Conservation (phyloP, 1,140 invertebrate species). For the Trichogramma pretiosum region DNA sequence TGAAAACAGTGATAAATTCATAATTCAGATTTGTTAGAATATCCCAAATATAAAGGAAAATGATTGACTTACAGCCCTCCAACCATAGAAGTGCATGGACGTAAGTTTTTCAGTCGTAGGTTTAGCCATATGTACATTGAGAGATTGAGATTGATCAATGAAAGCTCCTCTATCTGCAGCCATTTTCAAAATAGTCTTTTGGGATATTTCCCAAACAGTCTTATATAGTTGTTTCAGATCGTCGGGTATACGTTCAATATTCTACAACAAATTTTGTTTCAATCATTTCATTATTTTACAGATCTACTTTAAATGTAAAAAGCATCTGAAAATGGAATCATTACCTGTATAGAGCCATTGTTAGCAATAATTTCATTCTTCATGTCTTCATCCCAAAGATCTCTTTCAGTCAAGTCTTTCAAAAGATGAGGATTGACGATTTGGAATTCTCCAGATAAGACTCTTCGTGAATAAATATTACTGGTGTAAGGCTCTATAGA, state of each 20-base stretch:
- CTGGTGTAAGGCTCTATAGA: slow-evolving; percentile 97
- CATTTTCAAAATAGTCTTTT: slow-evolving; percentile 92
- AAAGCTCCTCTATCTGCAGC: slow-evolving; percentile 95
- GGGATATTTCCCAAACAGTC: slow-evolving; percentile 98
- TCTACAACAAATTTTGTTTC: slow-evolving; percentile 42
- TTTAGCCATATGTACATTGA: slow-evolving; percentile 93
- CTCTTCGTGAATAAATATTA: slow-evolving; percentile 91
- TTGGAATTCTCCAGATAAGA: slow-evolving; percentile 83
- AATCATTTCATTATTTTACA: slow-evolving; percentile 1
- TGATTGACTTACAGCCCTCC: slow-evolving; percentile 66
- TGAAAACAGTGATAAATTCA: slow-evolving; percentile 25
- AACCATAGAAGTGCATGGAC: slow-evolving; percentile 97
- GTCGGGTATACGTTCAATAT: slow-evolving; percentile 79
- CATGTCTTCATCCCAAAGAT: slow-evolving; percentile 94
- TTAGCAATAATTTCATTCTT: slow-evolving; percentile 88
- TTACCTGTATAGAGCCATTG: slow-evolving; percentile 82
- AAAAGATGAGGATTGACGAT: slow-evolving; percentile 95
- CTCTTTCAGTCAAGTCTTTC: slow-evolving; percentile 81
- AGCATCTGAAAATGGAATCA: not conserved
- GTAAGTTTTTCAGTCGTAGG: slow-evolving; percentile 89
- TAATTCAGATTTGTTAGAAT: not conserved
- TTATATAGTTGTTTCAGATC: slow-evolving; percentile 89
- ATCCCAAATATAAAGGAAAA: not conserved
- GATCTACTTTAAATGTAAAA: not conserved
- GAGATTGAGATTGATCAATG: slow-evolving; percentile 97